These are phyloP conservation scores for Myotis daubentonii DNA, from an alignment of 2,797 vertebrate genomes.

Conservation along the genomic window DNA sequence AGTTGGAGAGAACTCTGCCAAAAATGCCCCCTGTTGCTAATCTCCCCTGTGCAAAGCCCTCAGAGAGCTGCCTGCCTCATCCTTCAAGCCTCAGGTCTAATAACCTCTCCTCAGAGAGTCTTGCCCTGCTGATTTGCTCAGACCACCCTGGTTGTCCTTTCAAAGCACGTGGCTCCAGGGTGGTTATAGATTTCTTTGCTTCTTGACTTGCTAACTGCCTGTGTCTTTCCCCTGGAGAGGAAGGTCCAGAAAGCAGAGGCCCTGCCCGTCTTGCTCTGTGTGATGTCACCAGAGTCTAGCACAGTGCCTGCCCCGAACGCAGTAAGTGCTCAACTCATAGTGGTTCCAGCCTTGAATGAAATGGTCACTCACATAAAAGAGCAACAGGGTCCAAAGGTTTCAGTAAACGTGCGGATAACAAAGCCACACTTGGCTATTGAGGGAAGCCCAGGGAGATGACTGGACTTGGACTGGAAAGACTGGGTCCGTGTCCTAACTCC, in stretches of 20 bases:
- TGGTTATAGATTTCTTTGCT: neutral
- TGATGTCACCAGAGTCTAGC: neutral
- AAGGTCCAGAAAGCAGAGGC: neutral
- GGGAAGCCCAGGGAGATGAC: neutral
- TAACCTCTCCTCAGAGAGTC: neutral
- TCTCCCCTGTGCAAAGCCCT: neutral
- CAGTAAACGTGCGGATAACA: neutral
- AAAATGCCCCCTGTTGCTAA: neutral
- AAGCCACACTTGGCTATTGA: neutral
- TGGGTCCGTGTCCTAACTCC: neutral
- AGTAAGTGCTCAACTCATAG: neutral
- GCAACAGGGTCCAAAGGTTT: neutral
- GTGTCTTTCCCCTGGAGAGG: neutral
- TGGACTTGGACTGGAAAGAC: neutral
- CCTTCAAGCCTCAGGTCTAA: neutral
- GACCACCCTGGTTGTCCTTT: neutral
- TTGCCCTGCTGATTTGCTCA: neutral
- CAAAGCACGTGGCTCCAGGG: neutral
- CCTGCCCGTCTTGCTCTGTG: neutral
- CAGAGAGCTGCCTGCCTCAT: neutral
- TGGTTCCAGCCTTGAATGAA: neutral
- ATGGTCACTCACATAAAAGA: neutral
- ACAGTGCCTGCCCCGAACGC: rapidly evolving
- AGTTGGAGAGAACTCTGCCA: neutral
- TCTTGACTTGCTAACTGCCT: neutral